Percentiles rank a stretch among this genome's conserved stretches.
Evolutionary conservation across 92 coral and sea anemone species (phyloP).

Genomic region (Phenganax subtilis): DNA sequence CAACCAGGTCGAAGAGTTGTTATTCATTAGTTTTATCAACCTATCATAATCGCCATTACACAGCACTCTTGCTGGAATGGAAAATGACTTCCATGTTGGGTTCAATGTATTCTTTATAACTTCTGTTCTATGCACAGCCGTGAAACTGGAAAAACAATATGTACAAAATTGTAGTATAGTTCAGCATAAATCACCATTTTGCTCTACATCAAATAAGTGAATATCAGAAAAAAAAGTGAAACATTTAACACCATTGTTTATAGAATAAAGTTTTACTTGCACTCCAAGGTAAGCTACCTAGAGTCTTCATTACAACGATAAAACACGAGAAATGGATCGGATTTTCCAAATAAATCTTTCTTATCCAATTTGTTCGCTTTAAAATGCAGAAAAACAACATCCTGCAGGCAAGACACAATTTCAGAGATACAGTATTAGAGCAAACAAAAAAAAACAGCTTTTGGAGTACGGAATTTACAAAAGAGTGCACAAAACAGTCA

Average conservation of each 20-base stretch:
- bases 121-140: slow-evolving; percentile 91
- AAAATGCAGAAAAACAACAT: slow-evolving; percentile 68
- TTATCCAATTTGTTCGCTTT: slow-evolving; percentile 90
- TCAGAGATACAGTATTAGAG: background rate
- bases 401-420: slow-evolving; percentile 45
- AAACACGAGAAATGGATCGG: slow-evolving; percentile 92
- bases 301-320: slow-evolving; percentile 90
- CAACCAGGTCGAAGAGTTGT: too few species aligned
- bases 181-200: background rate
- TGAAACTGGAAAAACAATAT: slow-evolving; percentile 47
- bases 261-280: background rate
- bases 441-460: background rate
- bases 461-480: background rate
- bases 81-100: slow-evolving; percentile 79
- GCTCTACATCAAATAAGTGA: too few species aligned
- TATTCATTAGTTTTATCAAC: slow-evolving; percentile 28
- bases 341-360: slow-evolving; percentile 93
- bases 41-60: slow-evolving; percentile 90
- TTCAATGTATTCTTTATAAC: slow-evolving; percentile 89
- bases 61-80: slow-evolving; percentile 69
- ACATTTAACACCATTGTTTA: background rate
- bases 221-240: background rate
- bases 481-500: background rate
- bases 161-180: too few species aligned
- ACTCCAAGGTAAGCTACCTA: slow-evolving; percentile 51